Conservation (phyloP, 2,113 vertebrate species). For the Orcinus orca region DNA sequence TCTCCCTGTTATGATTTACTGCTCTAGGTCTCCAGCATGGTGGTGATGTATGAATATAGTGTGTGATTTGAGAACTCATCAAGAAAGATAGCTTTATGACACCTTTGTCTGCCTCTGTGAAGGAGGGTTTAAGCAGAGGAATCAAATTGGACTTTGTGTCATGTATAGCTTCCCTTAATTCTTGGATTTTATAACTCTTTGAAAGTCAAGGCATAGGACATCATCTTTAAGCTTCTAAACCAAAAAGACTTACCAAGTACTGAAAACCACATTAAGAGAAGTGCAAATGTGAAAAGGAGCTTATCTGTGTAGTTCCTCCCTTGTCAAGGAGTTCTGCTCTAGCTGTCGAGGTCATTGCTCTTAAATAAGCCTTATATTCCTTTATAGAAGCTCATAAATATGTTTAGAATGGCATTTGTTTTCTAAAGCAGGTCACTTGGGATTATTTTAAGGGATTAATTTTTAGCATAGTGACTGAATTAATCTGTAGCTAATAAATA, state of each 20-base stretch:
- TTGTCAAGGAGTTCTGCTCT: background rate
- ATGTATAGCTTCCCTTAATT: conserved; percentile 70
- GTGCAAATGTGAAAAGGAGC: background rate
- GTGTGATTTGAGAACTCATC: background rate
- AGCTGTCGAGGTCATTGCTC: conserved; percentile 7
- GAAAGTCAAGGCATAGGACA: conserved; percentile 67
- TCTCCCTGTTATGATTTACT: conserved; percentile 38
- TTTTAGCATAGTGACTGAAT: conserved; percentile 68
- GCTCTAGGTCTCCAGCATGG: conserved; percentile 12
- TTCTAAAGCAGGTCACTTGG: conserved; percentile 66
- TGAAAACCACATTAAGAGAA: conserved; percentile 40
- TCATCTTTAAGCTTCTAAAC: conserved; percentile 61
- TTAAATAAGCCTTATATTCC: conserved; percentile 41
- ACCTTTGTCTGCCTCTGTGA: conserved; percentile 8
- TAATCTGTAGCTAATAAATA: conserved; percentile 66
- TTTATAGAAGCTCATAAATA: conserved; percentile 43
- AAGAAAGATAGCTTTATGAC: conserved; percentile 61
- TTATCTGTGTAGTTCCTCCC: conserved; percentile 30
- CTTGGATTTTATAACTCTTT: conserved; percentile 74
- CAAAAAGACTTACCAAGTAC: conserved; percentile 51
- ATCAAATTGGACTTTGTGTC: conserved; percentile 58
- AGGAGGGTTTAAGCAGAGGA: conserved; percentile 26
- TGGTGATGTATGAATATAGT: conserved; percentile 7
- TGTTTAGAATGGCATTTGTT: conserved; percentile 55
- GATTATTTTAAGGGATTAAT: conserved; percentile 73